These are phyloP conservation scores for Athalia circularis DNA, from an alignment of 2,888 invertebrate genomes.

Conservation along the genomic window DNA sequence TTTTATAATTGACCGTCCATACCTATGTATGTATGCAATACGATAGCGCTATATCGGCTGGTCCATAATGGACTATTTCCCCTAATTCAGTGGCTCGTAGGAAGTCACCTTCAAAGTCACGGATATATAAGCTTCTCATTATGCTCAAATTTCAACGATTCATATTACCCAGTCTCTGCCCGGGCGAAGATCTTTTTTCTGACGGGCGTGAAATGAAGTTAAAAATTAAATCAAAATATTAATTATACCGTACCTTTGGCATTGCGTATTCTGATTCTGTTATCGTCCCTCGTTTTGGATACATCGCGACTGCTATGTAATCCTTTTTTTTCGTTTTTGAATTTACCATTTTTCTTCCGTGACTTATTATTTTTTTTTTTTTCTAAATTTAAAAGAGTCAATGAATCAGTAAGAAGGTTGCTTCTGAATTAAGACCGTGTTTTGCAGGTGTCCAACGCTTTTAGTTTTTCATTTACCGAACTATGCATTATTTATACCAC, in stretches of 20 bases:
- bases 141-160: not conserved
- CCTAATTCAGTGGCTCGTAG: conserved; percentile 65
- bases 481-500: too few species aligned
- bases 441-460: too few species aligned
- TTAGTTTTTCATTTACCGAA: too few species aligned
- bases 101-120: conserved; percentile 74
- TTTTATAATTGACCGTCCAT: conserved; percentile 26
- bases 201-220: too few species aligned
- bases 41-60: conserved; percentile 49
- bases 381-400: not conserved
- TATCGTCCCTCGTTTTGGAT: conserved; percentile 16
- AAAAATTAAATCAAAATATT: not conserved
- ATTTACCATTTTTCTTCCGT: conserved; percentile 9
- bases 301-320: conserved; percentile 35
- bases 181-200: too few species aligned
- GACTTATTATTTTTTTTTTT: not conserved
- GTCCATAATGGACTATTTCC: conserved; percentile 72
- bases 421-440: too few species aligned
- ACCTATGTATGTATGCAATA: not conserved
- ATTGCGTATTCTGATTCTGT: conserved; percentile 26
- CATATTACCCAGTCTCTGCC: too few species aligned
- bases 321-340: conserved; percentile 17
- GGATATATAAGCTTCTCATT: conserved; percentile 50
- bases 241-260: conserved; percentile 29
- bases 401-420: too few species aligned